Evolutionary conservation across 2,113 vertebrate species (phyloP), one percentile per base, ranked within the genome.

Genomic region (Dolichotis patagonum): DNA sequence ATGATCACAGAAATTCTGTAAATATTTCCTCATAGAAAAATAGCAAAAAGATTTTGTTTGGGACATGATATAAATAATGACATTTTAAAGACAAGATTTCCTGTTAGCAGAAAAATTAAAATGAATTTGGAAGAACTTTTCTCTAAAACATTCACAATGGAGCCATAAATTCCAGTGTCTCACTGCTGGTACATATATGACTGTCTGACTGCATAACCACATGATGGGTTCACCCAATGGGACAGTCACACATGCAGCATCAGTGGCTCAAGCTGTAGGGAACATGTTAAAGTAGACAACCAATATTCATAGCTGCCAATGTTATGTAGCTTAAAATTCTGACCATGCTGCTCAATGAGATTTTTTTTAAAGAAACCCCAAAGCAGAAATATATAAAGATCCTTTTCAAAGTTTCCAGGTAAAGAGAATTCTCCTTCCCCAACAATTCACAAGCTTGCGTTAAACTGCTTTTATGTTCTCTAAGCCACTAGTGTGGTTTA

Each of bases 11-110:
- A 94, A 88, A 5, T 77, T 87, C 35, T 92, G 20, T 43, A 43
- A 94, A 83, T 30, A 65, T 95, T 96, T 73, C 82, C 90, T 88
- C 67, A 77, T 17, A 85, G 54, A 60, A 38, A 93, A 77, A 91
- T 52, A 54, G 56, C 56, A 91, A 77, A 38, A 96, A 93, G 26
- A 63, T 43, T 11, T 69, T 91, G 90, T 94, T 11, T 90, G 77
- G 26, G 62, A 71, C 30, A 30, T 85, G 38, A 93, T 52, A 94
- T 94, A 26, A 94, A 0, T 77, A 87, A 95, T 88, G 35, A 87
- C 19, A 85, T 5, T 77, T 91, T 86, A 85, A 90, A 95, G 16
- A 56, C 54, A 17, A 19, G 54, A 90, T 67, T 96, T 88, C n/a
- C 38, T 58, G 20, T 54, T 71, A 90, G 46, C 12, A 94, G 73